These are phyloP conservation scores for Tuta absoluta DNA, from an alignment of 2,888 invertebrate genomes.

Conservation along the genomic window DNA sequence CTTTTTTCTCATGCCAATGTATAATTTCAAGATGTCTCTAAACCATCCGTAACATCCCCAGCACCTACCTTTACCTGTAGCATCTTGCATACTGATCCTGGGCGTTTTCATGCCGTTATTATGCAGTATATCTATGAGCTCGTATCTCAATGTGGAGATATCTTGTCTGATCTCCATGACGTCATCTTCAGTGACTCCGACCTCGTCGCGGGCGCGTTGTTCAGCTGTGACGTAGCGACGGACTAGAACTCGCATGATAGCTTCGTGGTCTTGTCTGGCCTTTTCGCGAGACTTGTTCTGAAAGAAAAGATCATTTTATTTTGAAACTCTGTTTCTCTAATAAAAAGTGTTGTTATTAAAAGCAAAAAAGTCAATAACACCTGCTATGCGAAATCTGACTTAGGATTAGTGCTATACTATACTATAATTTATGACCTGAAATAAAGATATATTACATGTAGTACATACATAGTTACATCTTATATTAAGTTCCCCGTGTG, in stretches of 20 bases:
- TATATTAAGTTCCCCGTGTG: no score
- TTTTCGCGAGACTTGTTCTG: slow-evolving; percentile 88
- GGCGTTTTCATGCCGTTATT: slow-evolving; percentile 95
- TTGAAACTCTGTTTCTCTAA: no score
- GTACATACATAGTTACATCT: no score
- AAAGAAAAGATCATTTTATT: not conserved
- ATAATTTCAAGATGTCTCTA: not conserved
- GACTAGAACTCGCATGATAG: slow-evolving; percentile 93
- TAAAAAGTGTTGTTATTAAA: no score
- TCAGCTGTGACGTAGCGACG: slow-evolving; percentile 95
- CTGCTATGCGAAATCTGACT: no score
- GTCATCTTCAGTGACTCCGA: slow-evolving; percentile 97
- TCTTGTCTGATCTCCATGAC: slow-evolving; percentile 99
- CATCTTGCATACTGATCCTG: slow-evolving; percentile 84
- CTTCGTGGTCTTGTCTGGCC: slow-evolving; percentile 87
- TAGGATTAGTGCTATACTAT: no score
- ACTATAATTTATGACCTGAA: no score
- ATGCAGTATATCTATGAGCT: slow-evolving; percentile 93
- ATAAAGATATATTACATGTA: no score
- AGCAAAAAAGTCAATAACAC: no score
- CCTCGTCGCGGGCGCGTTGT: slow-evolving; percentile 93
- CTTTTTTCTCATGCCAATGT: not conserved
- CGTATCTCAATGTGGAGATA: slow-evolving; percentile 96
- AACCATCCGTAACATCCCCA: slow-evolving; percentile 2
- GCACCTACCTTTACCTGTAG: slow-evolving; percentile 72